Evolutionary conservation across 1,140 invertebrate species (phyloP), one percentile per base, ranked within the genome.

Genomic region (Brachionus sp.): DNA sequence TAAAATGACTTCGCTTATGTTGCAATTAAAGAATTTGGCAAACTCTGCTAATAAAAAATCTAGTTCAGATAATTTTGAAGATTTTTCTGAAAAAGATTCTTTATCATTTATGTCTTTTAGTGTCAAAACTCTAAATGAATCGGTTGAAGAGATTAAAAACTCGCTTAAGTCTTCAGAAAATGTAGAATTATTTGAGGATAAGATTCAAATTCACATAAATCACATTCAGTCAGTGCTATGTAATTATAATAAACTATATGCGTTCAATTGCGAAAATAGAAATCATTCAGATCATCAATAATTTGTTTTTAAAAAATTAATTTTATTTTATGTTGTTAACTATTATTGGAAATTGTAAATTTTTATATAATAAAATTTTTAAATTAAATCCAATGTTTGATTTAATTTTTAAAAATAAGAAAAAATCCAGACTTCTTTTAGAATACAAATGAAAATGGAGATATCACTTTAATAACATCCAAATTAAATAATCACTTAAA

Each of bases 171-270:
- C 92, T 9, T 90, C 92, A 57, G 96, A 97, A 89, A 91, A 93
- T 84, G 92, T 87, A 86, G 89, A 86, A 85, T 85, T 93, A 29
- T 98, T 97, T 90, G 94, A 95, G 88, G 95, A 94, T 89, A 92
- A 92, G 86, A 92, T 98, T 12, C 95, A 97, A 89, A 92, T 95
- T 84, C 95, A 96, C 85, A 93, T 97, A 90, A 94, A 95, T 86
- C 93, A 95, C 86, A 96, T 97, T 86, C 94, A 95, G 88, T 91
- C 93, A 87, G 93, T 94, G 64, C 89, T 95, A 50, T 93, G 92
- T 84, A 92, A 92, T 85, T 89, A 91, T 87, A 90, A 90, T 29
- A 91, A 90, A 85, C 87, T 91, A 5, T 87, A 88, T 83, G 88
- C 88, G 25, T 89, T 89, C 84, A 86, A 75, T 29, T 46, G 25